These are phyloP conservation scores for Dasysyrphus albostriatus DNA, from an alignment of 2,888 invertebrate species.

Conservation along the genomic window DNA sequence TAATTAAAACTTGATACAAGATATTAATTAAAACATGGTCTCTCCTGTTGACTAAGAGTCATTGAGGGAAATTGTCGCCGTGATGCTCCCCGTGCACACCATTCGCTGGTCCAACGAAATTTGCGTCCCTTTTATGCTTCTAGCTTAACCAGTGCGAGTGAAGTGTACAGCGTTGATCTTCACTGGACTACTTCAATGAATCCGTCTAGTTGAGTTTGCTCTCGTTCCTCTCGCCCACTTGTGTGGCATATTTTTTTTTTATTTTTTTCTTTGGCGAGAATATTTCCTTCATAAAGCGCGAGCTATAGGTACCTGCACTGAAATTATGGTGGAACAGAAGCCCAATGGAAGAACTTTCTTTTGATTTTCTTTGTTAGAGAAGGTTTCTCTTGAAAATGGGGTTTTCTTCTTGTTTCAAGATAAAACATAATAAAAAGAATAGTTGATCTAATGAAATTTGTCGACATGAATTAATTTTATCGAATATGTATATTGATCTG, in stretches of 20 bases:
- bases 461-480: constrained; percentile 12
- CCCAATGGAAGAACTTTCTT: constrained; percentile 32
- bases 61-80: constrained; percentile 74
- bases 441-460: constrained; percentile 49
- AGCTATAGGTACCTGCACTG: neutral
- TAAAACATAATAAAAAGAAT: neutral
- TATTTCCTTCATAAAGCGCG: constrained; percentile 9
- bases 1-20: constrained; percentile 78
- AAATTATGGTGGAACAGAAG: constrained; percentile 2
- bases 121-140: constrained; percentile 53
- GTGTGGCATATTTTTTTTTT: constrained; percentile 47
- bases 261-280: constrained; percentile 34
- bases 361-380: constrained; percentile 12
- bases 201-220: constrained; percentile 71
- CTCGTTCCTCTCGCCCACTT: constrained; percentile 51
- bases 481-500: neutral
- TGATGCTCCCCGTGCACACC: constrained; percentile 47
- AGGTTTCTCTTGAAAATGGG: neutral
- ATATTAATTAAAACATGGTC: constrained; percentile 78
- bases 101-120: constrained; percentile 32
- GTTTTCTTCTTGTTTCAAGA: neutral
- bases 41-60: constrained; percentile 76
- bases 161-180: constrained; percentile 70
- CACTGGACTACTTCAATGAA: constrained; percentile 65
- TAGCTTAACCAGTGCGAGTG: constrained; percentile 51